Conservation (phyloP, 2,797 vertebrate species). For the Chiroxiphia lanceolata region DNA sequence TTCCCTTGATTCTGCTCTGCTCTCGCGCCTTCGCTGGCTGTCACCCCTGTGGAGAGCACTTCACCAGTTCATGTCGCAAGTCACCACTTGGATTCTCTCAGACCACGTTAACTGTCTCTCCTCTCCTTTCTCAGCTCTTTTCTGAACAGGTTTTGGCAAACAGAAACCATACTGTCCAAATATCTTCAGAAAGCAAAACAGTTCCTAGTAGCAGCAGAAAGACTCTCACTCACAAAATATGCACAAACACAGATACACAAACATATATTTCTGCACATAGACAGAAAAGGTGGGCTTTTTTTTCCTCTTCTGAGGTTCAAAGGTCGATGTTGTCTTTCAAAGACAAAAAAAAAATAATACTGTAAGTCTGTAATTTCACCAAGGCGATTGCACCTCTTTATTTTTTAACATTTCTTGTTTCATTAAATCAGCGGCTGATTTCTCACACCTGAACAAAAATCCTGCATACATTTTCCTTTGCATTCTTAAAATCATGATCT, state of each 20-base stretch:
- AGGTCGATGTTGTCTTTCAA: background rate
- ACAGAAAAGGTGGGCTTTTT: accelerated
- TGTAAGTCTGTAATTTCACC: background rate
- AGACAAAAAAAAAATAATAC: background rate
- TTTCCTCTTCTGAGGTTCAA: background rate
- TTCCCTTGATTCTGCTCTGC: background rate
- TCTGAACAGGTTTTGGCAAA: background rate
- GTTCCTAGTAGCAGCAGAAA: background rate
- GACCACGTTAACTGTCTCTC: accelerated
- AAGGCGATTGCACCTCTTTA: background rate
- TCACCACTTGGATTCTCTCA: background rate
- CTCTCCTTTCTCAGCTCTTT: background rate
- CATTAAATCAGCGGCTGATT: background rate
- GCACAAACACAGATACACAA: background rate
- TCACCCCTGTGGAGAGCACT: background rate
- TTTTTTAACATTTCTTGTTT: background rate
- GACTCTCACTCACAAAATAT: background rate
- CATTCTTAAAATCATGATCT: background rate
- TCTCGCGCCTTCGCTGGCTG: background rate
- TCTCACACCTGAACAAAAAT: conserved; percentile 22
- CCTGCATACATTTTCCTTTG: background rate
- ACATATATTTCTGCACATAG: accelerated
- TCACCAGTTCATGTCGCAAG: accelerated
- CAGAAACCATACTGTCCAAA: background rate
- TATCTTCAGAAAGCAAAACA: background rate